Evolutionary conservation across 2,888 invertebrate species (phyloP).

Genomic region (Philaethria dido): DNA sequence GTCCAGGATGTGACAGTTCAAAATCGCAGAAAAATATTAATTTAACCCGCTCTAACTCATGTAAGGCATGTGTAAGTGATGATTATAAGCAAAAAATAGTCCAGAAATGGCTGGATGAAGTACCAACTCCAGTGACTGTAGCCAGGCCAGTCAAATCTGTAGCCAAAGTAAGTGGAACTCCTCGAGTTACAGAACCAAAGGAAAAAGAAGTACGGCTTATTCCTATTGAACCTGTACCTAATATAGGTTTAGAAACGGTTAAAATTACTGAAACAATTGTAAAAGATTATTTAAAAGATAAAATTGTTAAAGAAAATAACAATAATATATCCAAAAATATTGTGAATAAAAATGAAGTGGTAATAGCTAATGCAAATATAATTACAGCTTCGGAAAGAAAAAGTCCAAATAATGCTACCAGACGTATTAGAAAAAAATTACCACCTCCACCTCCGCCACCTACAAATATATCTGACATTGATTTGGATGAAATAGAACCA

Average conservation of each 20-base stretch:
- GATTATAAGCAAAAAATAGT: conserved; percentile 90
- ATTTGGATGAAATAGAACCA: conserved; percentile 58
- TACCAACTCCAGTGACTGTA: conserved; percentile 71
- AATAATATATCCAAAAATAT: conserved; percentile 18
- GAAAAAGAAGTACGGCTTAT: conserved; percentile 50
- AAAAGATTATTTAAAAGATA: conserved; percentile 49
- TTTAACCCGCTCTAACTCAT: conserved; percentile 76
- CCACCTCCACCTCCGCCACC: conserved; percentile 78
- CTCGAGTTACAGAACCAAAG: conserved; percentile 64
- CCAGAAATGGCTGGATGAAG: conserved; percentile 90
- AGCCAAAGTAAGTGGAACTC: conserved; percentile 74
- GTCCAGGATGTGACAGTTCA: conserved; percentile 85
- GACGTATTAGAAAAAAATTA: conserved; percentile 70
- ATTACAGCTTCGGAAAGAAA: conserved; percentile 48
- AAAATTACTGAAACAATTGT: conserved; percentile 47
- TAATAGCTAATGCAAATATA: conserved; percentile 21
- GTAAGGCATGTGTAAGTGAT: conserved; percentile 83
- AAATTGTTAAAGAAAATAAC: conserved; percentile 30
- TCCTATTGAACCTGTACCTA: conserved; percentile 51
- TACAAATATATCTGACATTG: conserved; percentile 47
- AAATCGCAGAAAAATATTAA: conserved; percentile 58
- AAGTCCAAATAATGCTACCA: conserved; percentile 64
- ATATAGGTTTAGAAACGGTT: conserved; percentile 48
- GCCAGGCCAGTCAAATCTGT: conserved; percentile 64
- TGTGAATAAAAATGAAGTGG: conserved; percentile 31